These are phyloP conservation scores for Parascotia fuliginaria DNA, from an alignment of 2,888 invertebrate species.

Conservation along the genomic window DNA sequence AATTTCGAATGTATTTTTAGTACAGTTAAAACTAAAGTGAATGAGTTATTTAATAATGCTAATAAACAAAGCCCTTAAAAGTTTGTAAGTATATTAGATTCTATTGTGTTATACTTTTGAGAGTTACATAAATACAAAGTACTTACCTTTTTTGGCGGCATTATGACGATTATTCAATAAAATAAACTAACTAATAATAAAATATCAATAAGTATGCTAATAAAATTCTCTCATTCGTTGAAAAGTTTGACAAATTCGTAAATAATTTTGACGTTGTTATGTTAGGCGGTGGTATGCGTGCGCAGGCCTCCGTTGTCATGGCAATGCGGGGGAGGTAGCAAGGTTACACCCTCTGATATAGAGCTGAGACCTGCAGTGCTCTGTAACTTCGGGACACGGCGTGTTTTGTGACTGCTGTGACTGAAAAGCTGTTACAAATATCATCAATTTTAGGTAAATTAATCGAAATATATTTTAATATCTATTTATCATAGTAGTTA, in stretches of 20 bases:
- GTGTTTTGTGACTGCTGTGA: conserved; percentile 19
- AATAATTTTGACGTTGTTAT: conserved; percentile 61
- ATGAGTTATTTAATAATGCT: background rate
- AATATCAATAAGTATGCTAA: conserved; percentile 26
- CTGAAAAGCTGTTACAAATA: background rate
- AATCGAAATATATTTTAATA: background rate
- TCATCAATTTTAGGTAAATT: background rate
- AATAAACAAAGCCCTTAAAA: background rate
- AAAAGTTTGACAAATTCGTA: conserved; percentile 63
- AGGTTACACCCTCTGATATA: conserved; percentile 25
- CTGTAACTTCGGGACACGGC: conserved; percentile 25
- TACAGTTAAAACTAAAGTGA: background rate
- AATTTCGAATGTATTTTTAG: background rate
- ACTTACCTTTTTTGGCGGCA: conserved; percentile 80
- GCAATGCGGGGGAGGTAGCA: conserved; percentile 47
- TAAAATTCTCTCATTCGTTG: conserved; percentile 32
- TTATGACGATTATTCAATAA: conserved; percentile 33
- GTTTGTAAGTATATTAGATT: too few relatives aligned
- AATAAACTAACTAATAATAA: conserved; percentile 24
- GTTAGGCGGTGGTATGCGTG: conserved; percentile 61
- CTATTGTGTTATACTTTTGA: background rate
- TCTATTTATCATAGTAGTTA: too few relatives aligned
- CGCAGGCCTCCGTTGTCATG: conserved; percentile 69
- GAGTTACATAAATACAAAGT: background rate
- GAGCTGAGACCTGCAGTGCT: conserved; percentile 21